Percentiles rank a stretch among this genome's conserved stretches.
Evolutionary conservation across 2,113 vertebrate species (phyloP).

Genomic region (Cheirogaleus medius): DNA sequence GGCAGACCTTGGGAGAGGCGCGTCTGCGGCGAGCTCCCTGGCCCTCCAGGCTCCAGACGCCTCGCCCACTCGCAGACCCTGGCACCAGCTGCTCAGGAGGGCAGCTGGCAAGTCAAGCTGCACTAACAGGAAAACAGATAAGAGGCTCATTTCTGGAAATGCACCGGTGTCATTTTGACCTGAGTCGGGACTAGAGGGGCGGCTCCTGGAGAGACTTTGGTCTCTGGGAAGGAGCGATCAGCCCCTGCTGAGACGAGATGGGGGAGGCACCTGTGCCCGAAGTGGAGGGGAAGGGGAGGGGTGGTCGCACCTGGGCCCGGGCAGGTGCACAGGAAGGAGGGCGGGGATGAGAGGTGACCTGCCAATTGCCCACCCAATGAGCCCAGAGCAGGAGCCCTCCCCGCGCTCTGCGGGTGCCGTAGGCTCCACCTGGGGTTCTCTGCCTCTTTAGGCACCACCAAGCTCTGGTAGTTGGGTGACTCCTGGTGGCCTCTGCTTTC

Average conservation of each 20-base stretch:
- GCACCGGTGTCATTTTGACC: neutral
- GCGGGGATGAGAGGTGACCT: accelerated
- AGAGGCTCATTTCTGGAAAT: accelerated
- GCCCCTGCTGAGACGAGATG: neutral
- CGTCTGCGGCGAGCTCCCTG: accelerated
- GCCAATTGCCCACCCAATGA: no score
- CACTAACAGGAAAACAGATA: neutral
- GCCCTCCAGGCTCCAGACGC: neutral
- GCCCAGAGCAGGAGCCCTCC: no score
- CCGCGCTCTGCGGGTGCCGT: no score
- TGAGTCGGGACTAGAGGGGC: accelerated
- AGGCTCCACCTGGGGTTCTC: no score
- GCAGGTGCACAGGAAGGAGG: neutral
- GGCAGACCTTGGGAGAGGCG: neutral
- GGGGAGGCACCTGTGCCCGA: no score
- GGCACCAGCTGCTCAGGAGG: accelerated
- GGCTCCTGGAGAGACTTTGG: neutral
- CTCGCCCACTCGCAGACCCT: accelerated
- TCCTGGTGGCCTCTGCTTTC: accelerated
- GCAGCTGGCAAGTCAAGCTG: neutral
- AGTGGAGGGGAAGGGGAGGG: no score
- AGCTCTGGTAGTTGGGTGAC: neutral
- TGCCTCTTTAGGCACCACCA: accelerated
- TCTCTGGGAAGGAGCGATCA: neutral
- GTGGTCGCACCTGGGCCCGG: accelerated